These are phyloP conservation scores for Punctoribates punctum DNA, from an alignment of 2,888 invertebrate species.

Conservation along the genomic window DNA sequence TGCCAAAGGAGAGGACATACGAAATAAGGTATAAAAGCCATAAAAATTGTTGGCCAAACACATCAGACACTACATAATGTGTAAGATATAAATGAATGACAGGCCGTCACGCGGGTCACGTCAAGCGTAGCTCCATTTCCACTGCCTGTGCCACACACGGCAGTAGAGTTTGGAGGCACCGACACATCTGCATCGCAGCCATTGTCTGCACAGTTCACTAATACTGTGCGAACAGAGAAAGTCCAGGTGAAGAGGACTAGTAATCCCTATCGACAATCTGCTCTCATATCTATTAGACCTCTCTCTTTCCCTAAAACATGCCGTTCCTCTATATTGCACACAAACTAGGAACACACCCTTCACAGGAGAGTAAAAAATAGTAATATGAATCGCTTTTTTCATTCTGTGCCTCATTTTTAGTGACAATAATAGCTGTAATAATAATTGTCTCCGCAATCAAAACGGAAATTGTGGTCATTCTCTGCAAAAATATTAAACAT, in stretches of 20 bases:
- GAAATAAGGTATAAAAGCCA: neutral
- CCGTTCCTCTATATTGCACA: neutral
- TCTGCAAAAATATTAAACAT: neutral
- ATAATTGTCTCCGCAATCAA: constrained; percentile 2
- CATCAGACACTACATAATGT: neutral
- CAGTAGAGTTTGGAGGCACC: neutral
- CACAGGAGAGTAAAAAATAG: neutral
- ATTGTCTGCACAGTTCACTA: constrained; percentile 1
- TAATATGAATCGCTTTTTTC: neutral
- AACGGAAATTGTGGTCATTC: constrained; percentile 14
- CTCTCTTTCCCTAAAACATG: neutral
- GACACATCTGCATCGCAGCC: constrained; percentile 11
- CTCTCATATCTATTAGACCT: constrained; percentile 31
- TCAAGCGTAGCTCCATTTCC: constrained; percentile 33
- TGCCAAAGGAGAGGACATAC: too few species aligned
- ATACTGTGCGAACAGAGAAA: neutral
- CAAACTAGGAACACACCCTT: constrained; percentile 1
- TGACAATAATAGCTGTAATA: constrained; percentile 14
- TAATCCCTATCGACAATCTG: constrained; percentile 35
- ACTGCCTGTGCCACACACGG: neutral
- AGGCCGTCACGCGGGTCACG: constrained; percentile 26
- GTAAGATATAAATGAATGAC: constrained; percentile 8
- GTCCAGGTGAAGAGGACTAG: constrained; percentile 24
- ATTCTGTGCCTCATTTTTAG: neutral
- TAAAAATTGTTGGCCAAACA: constrained; percentile 1